phyloP scores from a whole-genome alignment of 2,797 vertebrate genomes.

The Scleropages formosus region DNA sequence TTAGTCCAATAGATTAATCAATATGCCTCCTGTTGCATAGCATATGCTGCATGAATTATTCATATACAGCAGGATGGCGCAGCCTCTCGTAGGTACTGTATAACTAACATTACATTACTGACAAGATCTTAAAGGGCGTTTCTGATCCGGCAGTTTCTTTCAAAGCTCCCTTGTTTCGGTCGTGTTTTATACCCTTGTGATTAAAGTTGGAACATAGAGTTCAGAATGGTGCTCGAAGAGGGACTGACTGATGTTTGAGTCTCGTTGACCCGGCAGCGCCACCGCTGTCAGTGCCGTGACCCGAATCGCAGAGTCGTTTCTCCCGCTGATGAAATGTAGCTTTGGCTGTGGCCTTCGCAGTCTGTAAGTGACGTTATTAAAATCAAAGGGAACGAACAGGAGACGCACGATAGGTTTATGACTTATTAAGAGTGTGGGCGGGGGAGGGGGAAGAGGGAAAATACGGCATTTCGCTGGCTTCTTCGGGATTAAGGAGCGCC shows the following conservation, averaged over 20 bases:
- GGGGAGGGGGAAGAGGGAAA: not conserved
- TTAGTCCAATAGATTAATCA: no score
- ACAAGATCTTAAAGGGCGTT: no score
- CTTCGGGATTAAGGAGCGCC: constrained; percentile 13
- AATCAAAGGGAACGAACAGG: not conserved
- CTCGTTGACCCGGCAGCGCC: no score
- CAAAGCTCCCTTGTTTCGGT: not conserved
- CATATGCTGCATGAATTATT: no score
- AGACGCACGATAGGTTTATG: not conserved
- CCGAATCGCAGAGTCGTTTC: not conserved
- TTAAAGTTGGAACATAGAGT: not conserved
- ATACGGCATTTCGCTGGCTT: not conserved
- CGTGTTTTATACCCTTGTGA: not conserved
- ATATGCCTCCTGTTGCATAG: no score
- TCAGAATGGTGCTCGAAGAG: not conserved
- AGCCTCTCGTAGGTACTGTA: no score
- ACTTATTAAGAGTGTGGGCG: constrained; percentile 17
- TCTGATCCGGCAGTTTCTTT: not conserved
- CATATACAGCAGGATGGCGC: no score
- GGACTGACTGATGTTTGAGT: no score
- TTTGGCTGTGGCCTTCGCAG: not conserved
- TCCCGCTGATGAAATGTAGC: not conserved
- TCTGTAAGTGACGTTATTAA: not conserved
- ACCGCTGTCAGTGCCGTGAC: not conserved
- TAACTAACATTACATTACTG: no score